These are phyloP conservation scores for Anisognathus igniventris DNA, from an alignment of 2,797 vertebrate genomes.

Conservation along the genomic window DNA sequence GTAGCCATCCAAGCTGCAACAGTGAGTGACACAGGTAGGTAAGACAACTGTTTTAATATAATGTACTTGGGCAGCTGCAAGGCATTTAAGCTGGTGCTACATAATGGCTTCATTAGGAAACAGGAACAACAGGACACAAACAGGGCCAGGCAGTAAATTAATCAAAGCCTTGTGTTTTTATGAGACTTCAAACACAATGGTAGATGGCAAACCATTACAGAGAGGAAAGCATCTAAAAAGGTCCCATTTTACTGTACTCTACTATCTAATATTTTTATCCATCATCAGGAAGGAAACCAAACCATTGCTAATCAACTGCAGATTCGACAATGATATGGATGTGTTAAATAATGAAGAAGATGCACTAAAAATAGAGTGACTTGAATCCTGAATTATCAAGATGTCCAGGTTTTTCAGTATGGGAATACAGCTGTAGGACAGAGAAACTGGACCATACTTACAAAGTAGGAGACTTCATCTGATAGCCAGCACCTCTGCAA, in stretches of 20 bases:
- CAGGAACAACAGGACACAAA: neutral
- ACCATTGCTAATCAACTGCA: neutral
- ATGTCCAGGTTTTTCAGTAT: neutral
- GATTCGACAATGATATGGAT: neutral
- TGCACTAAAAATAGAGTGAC: neutral
- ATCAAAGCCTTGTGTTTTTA: neutral
- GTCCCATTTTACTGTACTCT: neutral
- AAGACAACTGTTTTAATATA: neutral
- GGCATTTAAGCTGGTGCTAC: neutral
- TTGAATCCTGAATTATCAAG: neutral
- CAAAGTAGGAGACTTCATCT: neutral
- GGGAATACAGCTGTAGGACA: neutral
- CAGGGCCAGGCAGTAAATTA: neutral
- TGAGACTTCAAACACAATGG: neutral
- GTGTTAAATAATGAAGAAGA: neutral
- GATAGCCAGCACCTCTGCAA: neutral
- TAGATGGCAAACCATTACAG: neutral
- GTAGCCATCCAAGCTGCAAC: no score
- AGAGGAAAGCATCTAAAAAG: neutral
- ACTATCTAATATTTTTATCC: neutral
- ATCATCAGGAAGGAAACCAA: neutral
- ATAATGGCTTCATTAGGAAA: neutral
- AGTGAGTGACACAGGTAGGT: rapidly evolving
- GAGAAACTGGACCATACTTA: neutral
- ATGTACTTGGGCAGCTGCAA: neutral